Conservation (phyloP, 2,888 invertebrate species). For the Drosophila anomalata region DNA sequence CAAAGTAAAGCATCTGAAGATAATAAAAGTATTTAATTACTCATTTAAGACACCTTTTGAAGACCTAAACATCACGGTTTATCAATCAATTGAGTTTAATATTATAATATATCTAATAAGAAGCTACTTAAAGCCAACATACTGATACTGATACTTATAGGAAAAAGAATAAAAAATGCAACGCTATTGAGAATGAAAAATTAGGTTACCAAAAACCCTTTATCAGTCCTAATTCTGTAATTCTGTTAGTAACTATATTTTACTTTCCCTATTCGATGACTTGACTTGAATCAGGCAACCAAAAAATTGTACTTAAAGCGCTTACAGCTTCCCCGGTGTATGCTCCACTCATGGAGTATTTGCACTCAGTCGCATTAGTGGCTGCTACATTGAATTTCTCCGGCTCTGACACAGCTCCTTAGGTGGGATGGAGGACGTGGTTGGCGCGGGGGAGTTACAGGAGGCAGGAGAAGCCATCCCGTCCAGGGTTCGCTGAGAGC, state of each 20-base stretch:
- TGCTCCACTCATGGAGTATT: constrained; percentile 13
- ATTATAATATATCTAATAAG: background rate
- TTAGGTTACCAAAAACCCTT: background rate
- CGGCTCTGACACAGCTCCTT: constrained; percentile 52
- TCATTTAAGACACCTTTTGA: no score
- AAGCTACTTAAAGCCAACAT: background rate
- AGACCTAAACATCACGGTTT: no score
- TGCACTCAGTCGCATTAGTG: constrained; percentile 34
- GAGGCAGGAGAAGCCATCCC: background rate
- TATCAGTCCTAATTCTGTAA: background rate
- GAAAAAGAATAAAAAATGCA: background rate
- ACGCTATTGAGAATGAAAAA: background rate
- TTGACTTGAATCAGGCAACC: background rate
- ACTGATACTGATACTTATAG: no score
- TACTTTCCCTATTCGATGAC: constrained; percentile 1
- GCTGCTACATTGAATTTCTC: constrained; percentile 62
- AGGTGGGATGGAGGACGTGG: constrained; percentile 13
- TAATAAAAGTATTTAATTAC: no score
- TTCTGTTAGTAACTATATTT: background rate
- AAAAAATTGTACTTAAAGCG: background rate
- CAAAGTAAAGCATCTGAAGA: no score
- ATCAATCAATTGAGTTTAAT: no score
- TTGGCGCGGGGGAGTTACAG: background rate
- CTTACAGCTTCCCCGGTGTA: background rate
- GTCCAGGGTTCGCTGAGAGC: constrained; percentile 25